These are phyloP conservation scores for Pangasius djambal DNA, from an alignment of 2,797 vertebrate genomes.

Conservation along the genomic window DNA sequence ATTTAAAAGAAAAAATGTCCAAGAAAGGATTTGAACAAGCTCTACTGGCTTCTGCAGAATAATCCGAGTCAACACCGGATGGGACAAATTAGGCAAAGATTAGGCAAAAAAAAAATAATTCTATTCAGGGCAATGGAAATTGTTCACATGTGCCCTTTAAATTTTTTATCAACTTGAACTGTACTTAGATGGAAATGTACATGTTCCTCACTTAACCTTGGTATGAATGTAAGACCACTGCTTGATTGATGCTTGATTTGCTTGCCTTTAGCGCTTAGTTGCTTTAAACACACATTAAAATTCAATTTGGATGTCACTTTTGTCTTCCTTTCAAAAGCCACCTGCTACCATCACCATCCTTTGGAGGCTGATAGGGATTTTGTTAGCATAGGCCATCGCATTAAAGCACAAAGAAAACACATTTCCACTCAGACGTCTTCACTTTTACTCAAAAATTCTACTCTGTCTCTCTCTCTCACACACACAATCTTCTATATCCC, in stretches of 20 bases:
- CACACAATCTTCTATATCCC: background rate
- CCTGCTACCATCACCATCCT: background rate
- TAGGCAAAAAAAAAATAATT: background rate
- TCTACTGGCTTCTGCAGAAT: background rate
- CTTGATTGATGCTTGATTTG: background rate
- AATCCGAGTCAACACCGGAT: background rate
- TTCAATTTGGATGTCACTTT: background rate
- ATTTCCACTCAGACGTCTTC: background rate
- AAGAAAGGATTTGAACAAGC: background rate
- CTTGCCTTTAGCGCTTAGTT: background rate
- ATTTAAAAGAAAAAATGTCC: background rate
- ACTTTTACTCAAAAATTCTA: background rate
- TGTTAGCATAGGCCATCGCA: background rate
- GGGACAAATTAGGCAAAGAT: background rate
- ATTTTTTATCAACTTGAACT: background rate
- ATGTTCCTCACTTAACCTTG: background rate
- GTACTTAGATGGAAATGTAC: background rate
- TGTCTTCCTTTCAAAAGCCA: background rate
- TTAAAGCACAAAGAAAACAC: background rate
- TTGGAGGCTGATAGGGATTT: no score
- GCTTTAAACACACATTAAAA: background rate
- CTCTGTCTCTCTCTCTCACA: background rate
- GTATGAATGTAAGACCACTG: background rate
- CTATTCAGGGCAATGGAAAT: no score
- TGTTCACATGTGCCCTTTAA: background rate